Evolutionary conservation across 2,113 vertebrate species (phyloP).

Genomic region (Heterotis niloticus): DNA sequence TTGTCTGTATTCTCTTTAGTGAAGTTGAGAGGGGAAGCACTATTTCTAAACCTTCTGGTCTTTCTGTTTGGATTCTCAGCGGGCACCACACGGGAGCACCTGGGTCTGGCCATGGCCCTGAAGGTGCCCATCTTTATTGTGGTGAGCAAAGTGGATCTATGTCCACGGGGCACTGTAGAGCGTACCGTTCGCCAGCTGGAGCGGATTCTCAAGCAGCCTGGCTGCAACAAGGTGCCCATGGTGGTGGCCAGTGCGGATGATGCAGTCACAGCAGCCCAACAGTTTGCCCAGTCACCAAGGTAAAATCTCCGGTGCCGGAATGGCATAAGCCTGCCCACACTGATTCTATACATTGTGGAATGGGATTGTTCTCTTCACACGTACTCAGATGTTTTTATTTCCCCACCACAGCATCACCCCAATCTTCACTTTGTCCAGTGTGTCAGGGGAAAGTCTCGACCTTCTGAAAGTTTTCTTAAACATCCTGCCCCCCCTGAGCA

Average conservation of each 20-base stretch:
- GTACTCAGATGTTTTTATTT: not conserved
- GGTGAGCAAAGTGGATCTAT: slow-evolving; percentile 94
- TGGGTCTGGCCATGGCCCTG: slow-evolving; percentile 91
- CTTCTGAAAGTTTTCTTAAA: slow-evolving; percentile 95
- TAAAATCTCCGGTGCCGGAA: slow-evolving; percentile 39
- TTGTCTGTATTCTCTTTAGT: too few relatives aligned
- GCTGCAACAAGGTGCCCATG: slow-evolving; percentile 94
- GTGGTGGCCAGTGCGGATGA: slow-evolving; percentile 80
- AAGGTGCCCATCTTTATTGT: slow-evolving; percentile 98
- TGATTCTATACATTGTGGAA: too few relatives aligned
- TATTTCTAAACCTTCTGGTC: not conserved
- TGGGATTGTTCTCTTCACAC: not conserved
- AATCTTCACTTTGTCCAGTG: slow-evolving; percentile 92
- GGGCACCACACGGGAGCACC: slow-evolving; percentile 90
- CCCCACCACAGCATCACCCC: slow-evolving; percentile 78
- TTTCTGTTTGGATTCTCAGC: slow-evolving; percentile 58
- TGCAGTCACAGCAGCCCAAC: slow-evolving; percentile 92
- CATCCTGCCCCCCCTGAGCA: slow-evolving; percentile 94
- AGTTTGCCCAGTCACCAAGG: slow-evolving; percentile 93
- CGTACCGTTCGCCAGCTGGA: slow-evolving; percentile 92
- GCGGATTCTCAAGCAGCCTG: slow-evolving; percentile 89
- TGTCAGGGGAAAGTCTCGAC: slow-evolving; percentile 90
- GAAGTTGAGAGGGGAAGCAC: too few relatives aligned
- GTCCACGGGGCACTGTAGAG: slow-evolving; percentile 83
- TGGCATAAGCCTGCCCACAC: too few relatives aligned